phyloP scores from a whole-genome alignment of 2,888 invertebrate species.

The Suillia variegata region DNA sequence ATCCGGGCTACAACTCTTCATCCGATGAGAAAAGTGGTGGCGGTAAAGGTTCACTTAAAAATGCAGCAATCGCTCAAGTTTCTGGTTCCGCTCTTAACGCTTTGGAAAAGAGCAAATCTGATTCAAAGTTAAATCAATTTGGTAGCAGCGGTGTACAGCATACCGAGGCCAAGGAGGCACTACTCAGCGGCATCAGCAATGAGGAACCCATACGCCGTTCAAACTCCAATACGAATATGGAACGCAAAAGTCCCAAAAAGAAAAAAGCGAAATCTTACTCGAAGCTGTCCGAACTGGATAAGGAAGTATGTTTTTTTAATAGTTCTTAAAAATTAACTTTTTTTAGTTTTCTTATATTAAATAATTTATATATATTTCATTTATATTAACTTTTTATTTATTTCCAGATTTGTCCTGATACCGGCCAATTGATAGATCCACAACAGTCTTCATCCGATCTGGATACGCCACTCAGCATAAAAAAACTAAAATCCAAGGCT shows the following conservation, averaged over 20 bases:
- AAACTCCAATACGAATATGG: constrained; percentile 66
- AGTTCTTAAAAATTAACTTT: not conserved
- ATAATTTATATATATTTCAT: not conserved
- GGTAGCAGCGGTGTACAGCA: constrained; percentile 44
- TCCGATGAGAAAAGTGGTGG: constrained; percentile 29
- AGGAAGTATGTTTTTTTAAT: constrained; percentile 56
- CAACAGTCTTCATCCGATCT: constrained; percentile 58
- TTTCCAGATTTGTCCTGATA: constrained; percentile 55
- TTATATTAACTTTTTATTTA: constrained; percentile 6
- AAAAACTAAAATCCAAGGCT: constrained; percentile 58
- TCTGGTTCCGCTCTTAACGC: constrained; percentile 40
- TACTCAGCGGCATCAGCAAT: constrained; percentile 20
- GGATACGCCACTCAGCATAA: constrained; percentile 57
- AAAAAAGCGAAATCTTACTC: constrained; percentile 68
- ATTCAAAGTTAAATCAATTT: constrained; percentile 67
- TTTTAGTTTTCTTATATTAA: not conserved
- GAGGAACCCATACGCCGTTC: constrained; percentile 63
- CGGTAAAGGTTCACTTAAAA: constrained; percentile 26
- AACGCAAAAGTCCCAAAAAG: constrained; percentile 58
- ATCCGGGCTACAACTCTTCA: constrained; percentile 28
- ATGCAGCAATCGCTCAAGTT: constrained; percentile 27
- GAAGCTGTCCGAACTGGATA: constrained; percentile 65
- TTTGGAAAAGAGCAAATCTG: constrained; percentile 71
- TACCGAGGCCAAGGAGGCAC: constrained; percentile 32
- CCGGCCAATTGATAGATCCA: constrained; percentile 48